Evolutionary conservation across 64 coral and sea anemone species (phyloP).

Genomic region (Cladopsammia gracilis): DNA sequence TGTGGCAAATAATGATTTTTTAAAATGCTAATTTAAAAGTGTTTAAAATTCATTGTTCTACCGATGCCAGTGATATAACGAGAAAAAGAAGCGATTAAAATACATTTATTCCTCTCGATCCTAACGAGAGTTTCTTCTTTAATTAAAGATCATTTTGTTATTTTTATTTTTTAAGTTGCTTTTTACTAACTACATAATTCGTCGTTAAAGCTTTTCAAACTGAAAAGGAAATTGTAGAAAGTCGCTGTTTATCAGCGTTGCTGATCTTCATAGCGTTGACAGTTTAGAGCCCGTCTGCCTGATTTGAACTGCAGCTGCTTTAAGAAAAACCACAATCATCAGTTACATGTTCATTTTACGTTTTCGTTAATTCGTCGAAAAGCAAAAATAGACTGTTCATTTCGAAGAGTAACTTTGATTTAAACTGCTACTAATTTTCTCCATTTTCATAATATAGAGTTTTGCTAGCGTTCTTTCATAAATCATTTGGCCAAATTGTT

Average conservation of each 20-base stretch:
- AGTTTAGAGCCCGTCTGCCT: neutral
- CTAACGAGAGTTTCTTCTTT: neutral
- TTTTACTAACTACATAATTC: neutral
- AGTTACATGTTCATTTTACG: neutral
- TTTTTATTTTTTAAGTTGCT: neutral
- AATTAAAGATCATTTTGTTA: neutral
- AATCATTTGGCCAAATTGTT: too few species aligned
- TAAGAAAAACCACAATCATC: neutral
- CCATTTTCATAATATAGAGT: too few species aligned
- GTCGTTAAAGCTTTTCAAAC: neutral
- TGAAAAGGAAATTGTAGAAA: neutral
- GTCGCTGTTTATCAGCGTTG: neutral
- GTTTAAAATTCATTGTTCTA: constrained; percentile 28
- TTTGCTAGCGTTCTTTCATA: too few species aligned
- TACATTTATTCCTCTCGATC: neutral
- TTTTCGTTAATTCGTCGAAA: neutral
- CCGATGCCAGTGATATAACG: neutral
- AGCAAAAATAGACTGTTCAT: too few species aligned
- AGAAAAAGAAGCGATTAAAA: neutral
- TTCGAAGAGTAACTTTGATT: too few species aligned
- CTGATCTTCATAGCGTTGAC: constrained; percentile 1
- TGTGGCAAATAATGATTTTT: neutral
- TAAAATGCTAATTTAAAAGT: constrained; percentile 62
- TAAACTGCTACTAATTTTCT: too few species aligned
- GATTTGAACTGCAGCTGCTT: neutral